Conservation (phyloP, 2,888 invertebrate genomes). For the Limnephilus rhombicus region DNA sequence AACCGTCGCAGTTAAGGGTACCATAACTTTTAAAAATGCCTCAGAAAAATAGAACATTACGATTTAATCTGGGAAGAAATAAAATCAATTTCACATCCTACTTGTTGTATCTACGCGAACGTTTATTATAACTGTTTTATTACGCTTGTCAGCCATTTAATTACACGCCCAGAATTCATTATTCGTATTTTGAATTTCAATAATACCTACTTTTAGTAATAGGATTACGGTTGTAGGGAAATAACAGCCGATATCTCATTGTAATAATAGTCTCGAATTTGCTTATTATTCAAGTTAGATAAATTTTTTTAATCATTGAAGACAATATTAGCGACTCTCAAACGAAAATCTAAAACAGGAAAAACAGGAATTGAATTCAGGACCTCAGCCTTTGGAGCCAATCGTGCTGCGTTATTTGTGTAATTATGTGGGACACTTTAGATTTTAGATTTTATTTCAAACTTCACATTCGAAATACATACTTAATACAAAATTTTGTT, state of each 20-base stretch:
- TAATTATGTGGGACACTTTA: too few relatives aligned
- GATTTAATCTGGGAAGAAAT: conserved; percentile 27
- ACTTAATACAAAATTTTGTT: too few relatives aligned
- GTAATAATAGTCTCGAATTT: not conserved
- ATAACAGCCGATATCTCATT: not conserved
- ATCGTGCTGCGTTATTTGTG: too few relatives aligned
- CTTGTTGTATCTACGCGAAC: not conserved
- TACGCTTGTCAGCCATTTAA: conserved; percentile 30
- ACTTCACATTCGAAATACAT: too few relatives aligned
- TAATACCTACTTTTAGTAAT: not conserved
- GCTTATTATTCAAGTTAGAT: not conserved
- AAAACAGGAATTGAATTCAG: too few relatives aligned
- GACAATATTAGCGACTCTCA: too few relatives aligned
- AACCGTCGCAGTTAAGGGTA: conserved; percentile 21
- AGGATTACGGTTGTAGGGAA: not conserved
- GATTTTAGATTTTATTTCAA: too few relatives aligned
- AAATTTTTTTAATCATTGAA: too few relatives aligned
- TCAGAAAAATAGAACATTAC: conserved; percentile 34
- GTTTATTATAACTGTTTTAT: not conserved
- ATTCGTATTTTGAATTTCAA: not conserved
- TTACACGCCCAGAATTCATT: conserved; percentile 11
- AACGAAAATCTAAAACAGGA: too few relatives aligned
- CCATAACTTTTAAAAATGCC: conserved; percentile 21
- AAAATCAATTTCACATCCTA: conserved; percentile 39
- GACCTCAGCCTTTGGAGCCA: too few relatives aligned